Evolutionary conservation across 2,113 vertebrate species (phyloP), one percentile per base, ranked within the genome.

Genomic region (Athene cunicularia): DNA sequence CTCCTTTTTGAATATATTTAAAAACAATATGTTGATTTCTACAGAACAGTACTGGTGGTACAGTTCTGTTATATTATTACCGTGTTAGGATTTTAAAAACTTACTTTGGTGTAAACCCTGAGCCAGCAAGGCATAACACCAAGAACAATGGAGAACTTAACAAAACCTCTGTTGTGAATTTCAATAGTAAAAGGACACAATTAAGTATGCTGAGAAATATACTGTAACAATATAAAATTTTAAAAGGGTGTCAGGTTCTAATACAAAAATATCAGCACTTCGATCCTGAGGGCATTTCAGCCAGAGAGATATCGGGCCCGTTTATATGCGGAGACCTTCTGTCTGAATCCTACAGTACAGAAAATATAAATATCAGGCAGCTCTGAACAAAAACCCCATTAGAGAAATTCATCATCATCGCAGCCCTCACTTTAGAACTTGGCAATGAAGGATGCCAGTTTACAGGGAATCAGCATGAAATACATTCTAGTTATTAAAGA

Each of bases 401-500:
- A 91, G n/a, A 91, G 86, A 89, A 95, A 82, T 80, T 80, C 80
- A 92, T 93, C 80, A 81, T 75, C 86, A 91, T n/a, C 0, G 0
- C 55, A 90, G 71, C 22, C 47, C 55, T 53, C 37, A 6, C 91
- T 93, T 85, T 30, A 89, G 62, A 95, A 82, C 66, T 63, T 94
- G 93, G 89, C 89, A 93, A 52, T 7, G 22, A 37, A 84, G 3
- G n/a, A 92, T 63, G 79, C 82, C 93, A 88, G 19, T 93, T 92
- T 88, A 77, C 66, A 92, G n/a, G 47, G 32, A 68, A 96, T 63
- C 92, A 96, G 88, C 79, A 86, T 79, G 79, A 93, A 96, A 87
- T 66, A 77, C 35, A 45, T 88, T 95, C 66, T 70, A 73, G 76
- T 68, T 79, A 89, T 80, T 94, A 96, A 94, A 95, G 22, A 66